phyloP scores from a whole-genome alignment of 2,113 vertebrate species.

The Cyrtonyx montezumae region DNA sequence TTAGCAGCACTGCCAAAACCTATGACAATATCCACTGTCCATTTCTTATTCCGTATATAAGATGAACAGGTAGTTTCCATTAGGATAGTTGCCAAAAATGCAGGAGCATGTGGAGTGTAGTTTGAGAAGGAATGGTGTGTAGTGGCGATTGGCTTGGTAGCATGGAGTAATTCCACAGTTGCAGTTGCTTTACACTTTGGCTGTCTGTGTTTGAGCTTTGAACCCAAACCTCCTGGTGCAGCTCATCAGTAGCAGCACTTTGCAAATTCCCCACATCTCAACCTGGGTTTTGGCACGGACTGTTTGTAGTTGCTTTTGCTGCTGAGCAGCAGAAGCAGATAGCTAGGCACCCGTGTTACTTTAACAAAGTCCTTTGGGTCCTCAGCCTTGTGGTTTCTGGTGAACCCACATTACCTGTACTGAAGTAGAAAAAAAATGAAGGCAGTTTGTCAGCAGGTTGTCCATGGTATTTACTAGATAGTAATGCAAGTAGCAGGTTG shows the following conservation, averaged over 20 bases:
- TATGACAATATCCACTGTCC: not conserved
- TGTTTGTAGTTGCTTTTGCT: not conserved
- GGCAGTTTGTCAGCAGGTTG: not conserved
- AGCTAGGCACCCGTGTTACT: not conserved
- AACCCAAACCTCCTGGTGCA: accelerated
- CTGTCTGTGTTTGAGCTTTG: not conserved
- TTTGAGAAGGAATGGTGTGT: accelerated
- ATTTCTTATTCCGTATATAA: not conserved
- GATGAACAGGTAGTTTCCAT: not conserved
- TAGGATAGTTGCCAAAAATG: not conserved
- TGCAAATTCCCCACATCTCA: not conserved
- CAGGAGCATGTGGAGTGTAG: not conserved
- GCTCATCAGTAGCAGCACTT: not conserved
- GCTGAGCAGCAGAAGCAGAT: not conserved
- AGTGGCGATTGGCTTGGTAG: not conserved
- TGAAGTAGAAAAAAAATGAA: not conserved
- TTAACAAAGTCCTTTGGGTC: not conserved
- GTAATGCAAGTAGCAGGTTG: not conserved
- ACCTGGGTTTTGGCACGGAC: not conserved
- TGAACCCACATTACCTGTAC: not conserved
- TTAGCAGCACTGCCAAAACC: not conserved
- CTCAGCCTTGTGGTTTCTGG: not conserved
- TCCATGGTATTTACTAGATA: not conserved
- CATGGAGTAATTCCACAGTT: not conserved
- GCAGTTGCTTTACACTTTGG: not conserved